Percentiles rank a stretch among this genome's conserved stretches.
phyloP scores from a whole-genome alignment of 2,888 invertebrate genomes.

The Marronus borbonicus region DNA sequence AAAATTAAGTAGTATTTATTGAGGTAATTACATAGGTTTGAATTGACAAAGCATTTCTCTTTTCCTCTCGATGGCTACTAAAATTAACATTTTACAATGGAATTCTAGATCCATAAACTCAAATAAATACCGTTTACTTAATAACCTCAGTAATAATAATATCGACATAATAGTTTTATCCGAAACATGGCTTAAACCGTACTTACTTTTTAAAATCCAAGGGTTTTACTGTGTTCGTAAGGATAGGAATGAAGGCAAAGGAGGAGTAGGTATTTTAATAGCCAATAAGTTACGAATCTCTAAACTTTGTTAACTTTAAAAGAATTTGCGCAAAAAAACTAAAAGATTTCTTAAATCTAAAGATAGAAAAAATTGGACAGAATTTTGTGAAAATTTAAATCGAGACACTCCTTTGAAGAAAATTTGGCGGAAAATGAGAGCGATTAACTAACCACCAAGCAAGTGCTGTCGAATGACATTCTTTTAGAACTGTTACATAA shows the following conservation, averaged over 20 bases:
- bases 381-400: neutral
- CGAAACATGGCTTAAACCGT: too few relatives aligned
- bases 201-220: neutral
- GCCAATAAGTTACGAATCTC: neutral
- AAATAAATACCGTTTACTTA: neutral
- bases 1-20: too few relatives aligned
- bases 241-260: constrained; percentile 9
- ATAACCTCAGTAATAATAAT: neutral
- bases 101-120: too few relatives aligned
- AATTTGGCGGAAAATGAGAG: neutral
- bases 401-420: neutral
- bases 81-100: too few relatives aligned
- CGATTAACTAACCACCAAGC: neutral
- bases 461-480: neutral
- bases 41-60: too few relatives aligned
- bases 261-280: constrained; percentile 2
- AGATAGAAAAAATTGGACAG: too few relatives aligned
- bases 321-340: neutral
- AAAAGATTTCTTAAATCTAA: neutral
- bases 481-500: neutral
- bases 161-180: neutral
- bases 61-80: too few relatives aligned
- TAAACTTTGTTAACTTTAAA: neutral
- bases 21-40: too few relatives aligned
- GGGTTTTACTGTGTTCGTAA: constrained; percentile 4